Evolutionary conservation across 2,797 vertebrate genomes (phyloP), one percentile per base, ranked within the genome.

Genomic region (Coregonus suidteri): DNA sequence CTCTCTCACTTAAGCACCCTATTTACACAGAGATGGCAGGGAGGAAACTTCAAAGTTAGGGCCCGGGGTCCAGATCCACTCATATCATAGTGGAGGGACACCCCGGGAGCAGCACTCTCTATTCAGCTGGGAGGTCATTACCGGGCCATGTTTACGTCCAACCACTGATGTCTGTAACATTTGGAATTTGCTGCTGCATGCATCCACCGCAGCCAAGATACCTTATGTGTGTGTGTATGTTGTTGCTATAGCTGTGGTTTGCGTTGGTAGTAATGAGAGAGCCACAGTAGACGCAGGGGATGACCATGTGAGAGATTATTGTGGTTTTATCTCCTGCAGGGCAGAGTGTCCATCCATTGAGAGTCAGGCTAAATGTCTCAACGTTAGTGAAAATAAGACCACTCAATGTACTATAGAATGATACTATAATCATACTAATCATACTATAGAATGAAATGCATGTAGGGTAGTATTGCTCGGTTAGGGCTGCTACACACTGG

Each of bases 101-200:
- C 73, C 75, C 78, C 59, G 68, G 71, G 73, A 81, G 72, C 34
- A 54, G 80, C 73, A 85, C 81, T 86, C 81, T 90, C 83, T 80
- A 89, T 88, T 94, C 93, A 90, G 92, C 86, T 86, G 93, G 92
- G 93, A 94, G 93, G 93, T 94, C 93, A 90, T 93, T 93, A 94
- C 80, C 81, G 76, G 92, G 90, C 90, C 85, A 84, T 88, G 87
- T 91, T 92, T 89, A 91, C 81, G 62, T 81, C 81, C 47, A 64
- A 41, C 53, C 80, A 81, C 82, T 84, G 82, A 83, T 84, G 80
- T 81, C 78, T 76, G 62, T 79, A 66, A 6, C 20, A 47, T 47
- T 47, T 47, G 9, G 41, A 47, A 47, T 47, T 47, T 47, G 41
- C 41, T 47, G 41, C 41, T 47, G 41, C 41, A 47, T 82, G 79